Conservation (phyloP, 92 coral and sea anemone species). For the Ricordea florida region DNA sequence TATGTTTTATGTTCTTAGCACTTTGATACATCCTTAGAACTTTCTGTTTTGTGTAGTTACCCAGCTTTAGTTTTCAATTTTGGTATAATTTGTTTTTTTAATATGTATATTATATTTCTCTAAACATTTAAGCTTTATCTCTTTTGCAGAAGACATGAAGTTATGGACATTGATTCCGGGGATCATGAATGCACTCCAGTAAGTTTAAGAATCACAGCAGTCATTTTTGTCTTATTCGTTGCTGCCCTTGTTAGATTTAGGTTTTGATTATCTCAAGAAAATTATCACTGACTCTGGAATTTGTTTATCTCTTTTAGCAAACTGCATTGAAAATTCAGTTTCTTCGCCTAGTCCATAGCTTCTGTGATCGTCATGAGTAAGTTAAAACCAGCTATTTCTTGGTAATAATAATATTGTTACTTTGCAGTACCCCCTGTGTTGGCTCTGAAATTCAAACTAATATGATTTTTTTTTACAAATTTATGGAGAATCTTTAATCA, state of each 20-base stretch:
- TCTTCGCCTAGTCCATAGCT: constrained; percentile 93
- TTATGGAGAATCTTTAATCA: neutral
- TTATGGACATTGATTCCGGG: constrained; percentile 46
- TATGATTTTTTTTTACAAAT: neutral
- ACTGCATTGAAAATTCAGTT: constrained; percentile 95
- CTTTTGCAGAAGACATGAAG: constrained; percentile 19
- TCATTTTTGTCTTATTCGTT: no score
- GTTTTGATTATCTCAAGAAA: no score
- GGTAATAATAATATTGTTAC: neutral
- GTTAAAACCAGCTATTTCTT: constrained; percentile 40
- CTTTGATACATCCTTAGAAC: no score
- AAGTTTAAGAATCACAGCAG: neutral
- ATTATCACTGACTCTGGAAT: no score
- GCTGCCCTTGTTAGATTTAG: no score
- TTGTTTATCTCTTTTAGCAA: constrained; percentile 50
- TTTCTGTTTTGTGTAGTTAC: no score
- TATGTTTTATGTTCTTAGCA: neutral
- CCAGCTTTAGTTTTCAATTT: neutral
- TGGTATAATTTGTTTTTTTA: neutral
- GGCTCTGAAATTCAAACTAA: no score
- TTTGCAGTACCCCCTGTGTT: neutral
- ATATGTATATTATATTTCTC: neutral
- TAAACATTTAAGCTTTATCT: neutral
- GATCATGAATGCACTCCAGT: constrained; percentile 89
- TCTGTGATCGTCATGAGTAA: constrained; percentile 98